phyloP scores from a whole-genome alignment of 2,888 invertebrate genomes.

The Mamestra brassicae region DNA sequence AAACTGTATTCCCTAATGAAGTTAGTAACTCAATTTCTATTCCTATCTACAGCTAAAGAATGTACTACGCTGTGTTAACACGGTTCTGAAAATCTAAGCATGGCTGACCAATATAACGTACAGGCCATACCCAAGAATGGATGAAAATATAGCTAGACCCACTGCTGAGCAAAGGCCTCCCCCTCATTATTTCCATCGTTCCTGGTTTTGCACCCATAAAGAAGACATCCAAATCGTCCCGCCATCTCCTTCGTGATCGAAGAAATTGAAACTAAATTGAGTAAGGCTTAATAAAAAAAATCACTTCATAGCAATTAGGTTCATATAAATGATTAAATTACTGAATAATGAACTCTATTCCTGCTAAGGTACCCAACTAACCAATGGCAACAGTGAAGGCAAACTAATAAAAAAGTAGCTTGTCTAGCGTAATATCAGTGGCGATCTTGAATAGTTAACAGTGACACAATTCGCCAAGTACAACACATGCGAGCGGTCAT shows the following conservation, averaged over 20 bases:
- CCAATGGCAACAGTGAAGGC: background rate
- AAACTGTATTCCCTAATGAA: background rate
- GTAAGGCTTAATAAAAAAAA: background rate
- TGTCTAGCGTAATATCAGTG: constrained; percentile 53
- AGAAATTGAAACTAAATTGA: background rate
- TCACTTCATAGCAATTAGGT: background rate
- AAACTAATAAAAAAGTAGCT: constrained; percentile 36
- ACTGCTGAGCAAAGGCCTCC: background rate
- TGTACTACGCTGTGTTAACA: background rate
- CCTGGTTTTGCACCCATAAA: background rate
- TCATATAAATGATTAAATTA: background rate
- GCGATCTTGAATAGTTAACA: constrained; percentile 53
- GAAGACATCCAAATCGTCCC: background rate
- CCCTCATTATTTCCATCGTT: background rate
- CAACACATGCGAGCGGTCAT: constrained; percentile 32
- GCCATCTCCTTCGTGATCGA: background rate
- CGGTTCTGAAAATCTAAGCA: background rate
- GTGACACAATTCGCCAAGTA: constrained; percentile 53
- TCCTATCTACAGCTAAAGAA: background rate
- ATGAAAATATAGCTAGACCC: background rate
- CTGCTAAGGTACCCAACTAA: background rate
- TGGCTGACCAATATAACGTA: background rate
- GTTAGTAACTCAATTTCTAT: background rate
- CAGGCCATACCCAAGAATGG: background rate
- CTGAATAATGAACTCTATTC: background rate